Conservation (phyloP, 2,888 invertebrate genomes). For the Pachycephus smyrnensis region DNA sequence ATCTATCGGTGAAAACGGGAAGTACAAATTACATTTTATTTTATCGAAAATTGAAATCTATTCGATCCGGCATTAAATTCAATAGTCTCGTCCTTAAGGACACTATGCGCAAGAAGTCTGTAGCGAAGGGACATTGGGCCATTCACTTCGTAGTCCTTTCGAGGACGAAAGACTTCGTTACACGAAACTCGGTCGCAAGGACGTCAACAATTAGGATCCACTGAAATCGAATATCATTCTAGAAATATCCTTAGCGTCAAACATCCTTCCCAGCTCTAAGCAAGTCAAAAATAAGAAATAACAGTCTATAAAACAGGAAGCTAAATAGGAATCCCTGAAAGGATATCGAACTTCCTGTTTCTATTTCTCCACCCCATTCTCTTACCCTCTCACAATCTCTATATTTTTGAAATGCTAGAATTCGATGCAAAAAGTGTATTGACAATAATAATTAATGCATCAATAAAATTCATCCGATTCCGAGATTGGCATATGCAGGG, state of each 20-base stretch:
- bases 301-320: not conserved
- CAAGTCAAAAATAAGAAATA: not conserved
- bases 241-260: not conserved
- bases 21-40: not conserved
- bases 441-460: not conserved
- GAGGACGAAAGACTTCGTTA: no score
- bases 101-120: not conserved
- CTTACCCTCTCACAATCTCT: conserved; percentile 5
- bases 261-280: not conserved
- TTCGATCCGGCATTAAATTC: not conserved
- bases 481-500: not conserved
- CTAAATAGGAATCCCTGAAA: not conserved
- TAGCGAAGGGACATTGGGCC: not conserved
- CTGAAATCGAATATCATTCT: not conserved
- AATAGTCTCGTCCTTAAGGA: not conserved
- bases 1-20: not conserved
- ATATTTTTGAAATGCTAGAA: not conserved
- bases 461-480: not conserved
- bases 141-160: not conserved
- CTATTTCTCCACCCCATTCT: conserved; percentile 14
- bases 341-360: not conserved
- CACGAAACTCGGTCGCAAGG: no score
- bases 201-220: not conserved
- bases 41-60: not conserved
- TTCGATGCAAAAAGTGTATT: not conserved